Evolutionary conservation across 2,113 vertebrate species (phyloP).

Genomic region (Leucoraja erinaceus): DNA sequence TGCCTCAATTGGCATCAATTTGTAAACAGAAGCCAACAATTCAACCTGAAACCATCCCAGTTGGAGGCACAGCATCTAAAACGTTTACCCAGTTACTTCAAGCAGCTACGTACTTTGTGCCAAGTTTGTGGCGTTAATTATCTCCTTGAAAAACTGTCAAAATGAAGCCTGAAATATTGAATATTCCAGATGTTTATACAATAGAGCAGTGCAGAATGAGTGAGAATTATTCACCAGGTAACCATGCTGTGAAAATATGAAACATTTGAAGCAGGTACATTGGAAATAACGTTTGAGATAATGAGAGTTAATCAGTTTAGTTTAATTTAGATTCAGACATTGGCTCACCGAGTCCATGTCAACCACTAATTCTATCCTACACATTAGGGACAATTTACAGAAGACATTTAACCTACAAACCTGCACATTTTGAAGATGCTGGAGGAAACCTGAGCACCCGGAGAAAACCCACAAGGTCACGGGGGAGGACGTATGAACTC

Average conservation of each 20-base stretch:
- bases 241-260: not conserved
- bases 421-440: no score
- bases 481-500: no score
- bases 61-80: not conserved
- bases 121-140: not conserved
- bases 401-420: no score
- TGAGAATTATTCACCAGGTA: constrained; percentile 1
- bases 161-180: not conserved
- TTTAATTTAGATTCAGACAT: no score
- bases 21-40: not conserved
- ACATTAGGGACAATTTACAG: no score
- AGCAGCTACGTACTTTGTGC: not conserved
- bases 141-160: not conserved
- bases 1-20: not conserved
- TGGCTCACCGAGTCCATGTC: no score
- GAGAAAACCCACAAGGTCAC: no score
- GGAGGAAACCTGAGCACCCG: no score
- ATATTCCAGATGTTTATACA: not conserved
- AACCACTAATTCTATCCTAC: no score
- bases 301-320: no score
- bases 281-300: not conserved
- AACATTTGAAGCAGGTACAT: not conserved
- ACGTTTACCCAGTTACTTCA: not conserved
- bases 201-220: not conserved
- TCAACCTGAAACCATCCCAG: not conserved